Conservation (phyloP, 2,888 invertebrate species). For the Sinodicranocentrus sp. region DNA sequence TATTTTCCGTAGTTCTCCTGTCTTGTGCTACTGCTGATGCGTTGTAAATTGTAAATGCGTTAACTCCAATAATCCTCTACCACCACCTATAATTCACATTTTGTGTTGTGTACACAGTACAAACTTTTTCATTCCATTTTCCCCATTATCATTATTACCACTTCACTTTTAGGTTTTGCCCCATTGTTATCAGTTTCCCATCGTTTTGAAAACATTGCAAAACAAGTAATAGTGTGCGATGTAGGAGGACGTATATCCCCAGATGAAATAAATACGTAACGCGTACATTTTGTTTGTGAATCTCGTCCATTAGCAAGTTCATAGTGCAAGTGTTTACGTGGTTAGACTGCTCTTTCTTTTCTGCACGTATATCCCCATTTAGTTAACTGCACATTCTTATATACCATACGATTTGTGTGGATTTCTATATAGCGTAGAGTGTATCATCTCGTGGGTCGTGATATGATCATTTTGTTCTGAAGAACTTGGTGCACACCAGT, state of each 20-base stretch:
- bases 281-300: too few relatives aligned
- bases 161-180: conserved; percentile 54
- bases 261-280: too few relatives aligned
- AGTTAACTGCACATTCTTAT: conserved; percentile 27
- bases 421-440: too few relatives aligned
- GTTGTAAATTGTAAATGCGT: conserved; percentile 15
- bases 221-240: too few relatives aligned
- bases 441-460: too few relatives aligned
- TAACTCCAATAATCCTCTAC: conserved; percentile 28
- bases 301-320: too few relatives aligned
- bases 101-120: conserved; percentile 16
- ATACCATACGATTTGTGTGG: too few relatives aligned
- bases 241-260: too few relatives aligned
- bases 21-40: conserved; percentile 1
- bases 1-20: conserved; percentile 42
- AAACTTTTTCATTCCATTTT: conserved; percentile 40
- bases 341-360: too few relatives aligned
- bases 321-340: too few relatives aligned
- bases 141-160: conserved; percentile 23
- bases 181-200: conserved; percentile 63
- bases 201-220: conserved; percentile 39
- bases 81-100: conserved; percentile 8
- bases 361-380: conserved; percentile 7
- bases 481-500: too few relatives aligned
- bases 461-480: too few relatives aligned